Evolutionary conservation across 2,113 vertebrate genomes (phyloP).

Genomic region (Grantiella picta): DNA sequence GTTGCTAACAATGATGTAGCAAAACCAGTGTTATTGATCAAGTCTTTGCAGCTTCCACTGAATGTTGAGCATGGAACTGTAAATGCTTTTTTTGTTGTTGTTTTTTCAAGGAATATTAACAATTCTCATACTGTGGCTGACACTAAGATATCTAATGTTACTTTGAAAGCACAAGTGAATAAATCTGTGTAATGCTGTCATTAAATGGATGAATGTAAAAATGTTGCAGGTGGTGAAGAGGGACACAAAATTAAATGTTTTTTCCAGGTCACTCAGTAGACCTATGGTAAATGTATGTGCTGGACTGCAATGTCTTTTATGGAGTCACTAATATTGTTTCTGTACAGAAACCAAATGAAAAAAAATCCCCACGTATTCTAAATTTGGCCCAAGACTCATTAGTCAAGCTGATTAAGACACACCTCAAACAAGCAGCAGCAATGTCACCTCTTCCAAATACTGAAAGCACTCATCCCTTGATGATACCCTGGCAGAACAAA

Average conservation of each 20-base stretch:
- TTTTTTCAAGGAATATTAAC: neutral
- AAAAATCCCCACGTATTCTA: neutral
- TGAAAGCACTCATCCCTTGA: neutral
- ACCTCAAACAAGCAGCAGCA: neutral
- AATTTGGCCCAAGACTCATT: neutral
- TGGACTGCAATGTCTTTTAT: neutral
- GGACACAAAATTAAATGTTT: neutral
- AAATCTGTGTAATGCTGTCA: neutral
- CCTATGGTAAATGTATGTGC: neutral
- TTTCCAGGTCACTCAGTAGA: neutral
- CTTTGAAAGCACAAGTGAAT: neutral
- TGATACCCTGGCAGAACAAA: neutral
- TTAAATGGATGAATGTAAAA: neutral
- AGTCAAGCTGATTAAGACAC: neutral
- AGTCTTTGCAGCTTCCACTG: neutral
- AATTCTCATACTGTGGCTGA: neutral
- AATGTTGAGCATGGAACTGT: neutral
- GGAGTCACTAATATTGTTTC: neutral
- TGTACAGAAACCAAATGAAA: neutral
- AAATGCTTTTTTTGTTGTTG: neutral
- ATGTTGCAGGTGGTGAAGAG: neutral
- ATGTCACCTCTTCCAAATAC: neutral
- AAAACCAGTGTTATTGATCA: accelerated
- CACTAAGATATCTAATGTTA: neutral
- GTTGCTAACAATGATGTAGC: neutral